Evolutionary conservation across 2,113 vertebrate species (phyloP).

Genomic region (Serinus canaria): DNA sequence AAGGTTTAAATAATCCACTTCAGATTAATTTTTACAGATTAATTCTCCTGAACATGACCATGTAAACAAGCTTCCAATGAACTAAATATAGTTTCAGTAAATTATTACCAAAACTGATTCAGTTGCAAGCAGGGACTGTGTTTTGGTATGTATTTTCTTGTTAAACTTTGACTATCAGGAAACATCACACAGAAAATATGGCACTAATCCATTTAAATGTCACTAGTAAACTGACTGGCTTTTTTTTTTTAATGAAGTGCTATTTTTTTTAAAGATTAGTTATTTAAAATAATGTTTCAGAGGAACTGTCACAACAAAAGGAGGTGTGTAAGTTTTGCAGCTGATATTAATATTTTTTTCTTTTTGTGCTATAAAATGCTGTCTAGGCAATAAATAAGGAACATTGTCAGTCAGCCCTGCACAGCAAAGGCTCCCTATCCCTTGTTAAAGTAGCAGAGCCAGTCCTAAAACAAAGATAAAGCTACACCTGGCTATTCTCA

Average conservation of each 20-base stretch:
- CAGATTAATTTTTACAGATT: conserved; percentile 27
- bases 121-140: background rate
- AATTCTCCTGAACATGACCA: conserved; percentile 18
- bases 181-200: background rate
- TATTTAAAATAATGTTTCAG: background rate
- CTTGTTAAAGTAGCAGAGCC: background rate
- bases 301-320: background rate
- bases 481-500: background rate
- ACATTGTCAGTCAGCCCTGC: background rate
- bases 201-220: background rate
- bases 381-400: background rate
- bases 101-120: background rate
- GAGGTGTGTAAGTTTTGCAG: background rate
- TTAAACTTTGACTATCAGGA: background rate
- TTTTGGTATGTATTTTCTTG: background rate
- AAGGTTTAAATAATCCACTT: conserved; percentile 53
- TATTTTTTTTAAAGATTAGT: background rate
- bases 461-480: background rate
- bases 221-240: background rate
- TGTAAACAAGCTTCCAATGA: conserved; percentile 3
- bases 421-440: background rate
- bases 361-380: background rate
- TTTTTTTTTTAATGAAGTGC: background rate
- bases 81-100: conserved; percentile 4
- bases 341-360: background rate